phyloP scores from a whole-genome alignment of 2,888 invertebrate genomes.

The Sycophila texana region DNA sequence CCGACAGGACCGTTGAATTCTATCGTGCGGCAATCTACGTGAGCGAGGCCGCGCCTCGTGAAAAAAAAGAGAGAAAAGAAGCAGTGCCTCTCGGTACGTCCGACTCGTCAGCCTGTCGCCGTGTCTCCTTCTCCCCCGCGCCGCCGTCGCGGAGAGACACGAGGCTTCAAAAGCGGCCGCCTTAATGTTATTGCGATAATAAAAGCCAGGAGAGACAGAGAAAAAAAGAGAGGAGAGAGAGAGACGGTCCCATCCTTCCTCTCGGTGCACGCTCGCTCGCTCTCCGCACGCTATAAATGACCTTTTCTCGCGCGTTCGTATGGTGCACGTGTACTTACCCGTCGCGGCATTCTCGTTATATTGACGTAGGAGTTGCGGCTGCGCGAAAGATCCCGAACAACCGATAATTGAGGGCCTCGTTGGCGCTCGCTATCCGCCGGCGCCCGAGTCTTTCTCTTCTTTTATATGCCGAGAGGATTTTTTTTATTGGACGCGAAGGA shows the following conservation, averaged over 20 bases:
- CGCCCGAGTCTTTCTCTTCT: neutral
- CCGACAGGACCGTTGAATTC: neutral
- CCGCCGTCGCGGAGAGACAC: constrained; percentile 50
- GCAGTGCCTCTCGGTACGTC: constrained; percentile 10
- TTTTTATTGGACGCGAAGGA: neutral
- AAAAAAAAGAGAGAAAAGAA: constrained; percentile 7
- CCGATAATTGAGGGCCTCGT: constrained; percentile 40
- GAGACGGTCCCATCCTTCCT: neutral
- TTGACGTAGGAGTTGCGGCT: constrained; percentile 30
- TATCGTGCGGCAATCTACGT: constrained; percentile 30
- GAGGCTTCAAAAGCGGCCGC: constrained; percentile 69
- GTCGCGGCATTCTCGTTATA: constrained; percentile 7
- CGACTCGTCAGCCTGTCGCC: constrained; percentile 37
- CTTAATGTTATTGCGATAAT: constrained; percentile 73
- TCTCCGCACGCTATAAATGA: constrained; percentile 9
- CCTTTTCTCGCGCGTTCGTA: neutral
- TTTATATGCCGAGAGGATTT: neutral
- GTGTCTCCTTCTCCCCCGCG: constrained; percentile 42
- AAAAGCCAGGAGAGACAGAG: constrained; percentile 61
- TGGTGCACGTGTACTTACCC: too few relatives aligned
- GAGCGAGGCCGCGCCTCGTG: neutral
- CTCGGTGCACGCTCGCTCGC: neutral
- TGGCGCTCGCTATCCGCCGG: constrained; percentile 23
- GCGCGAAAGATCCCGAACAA: constrained; percentile 57
- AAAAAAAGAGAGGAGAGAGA: neutral